A percentile compares a stretch with the other conserved stretches of the same genome.
These are phyloP conservation scores for Synanthedon vespiformis DNA, from an alignment of 2,888 invertebrate genomes.

Conservation along the genomic window DNA sequence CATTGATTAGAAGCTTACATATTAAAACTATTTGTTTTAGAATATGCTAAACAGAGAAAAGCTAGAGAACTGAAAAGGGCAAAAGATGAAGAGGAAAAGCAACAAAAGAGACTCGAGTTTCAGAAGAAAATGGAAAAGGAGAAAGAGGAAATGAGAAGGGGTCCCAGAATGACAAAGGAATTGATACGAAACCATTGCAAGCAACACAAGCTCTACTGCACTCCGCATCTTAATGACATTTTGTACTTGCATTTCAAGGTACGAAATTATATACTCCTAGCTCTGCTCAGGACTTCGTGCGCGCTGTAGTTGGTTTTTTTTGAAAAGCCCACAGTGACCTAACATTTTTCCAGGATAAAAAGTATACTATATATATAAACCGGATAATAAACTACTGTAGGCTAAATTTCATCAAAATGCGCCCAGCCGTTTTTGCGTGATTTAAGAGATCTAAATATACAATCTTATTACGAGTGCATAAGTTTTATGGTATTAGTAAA, in stretches of 20 bases:
- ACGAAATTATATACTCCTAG: slow-evolving; percentile 6
- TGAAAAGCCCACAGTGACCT: no score
- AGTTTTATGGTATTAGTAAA: no score
- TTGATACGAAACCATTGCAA: slow-evolving; percentile 85
- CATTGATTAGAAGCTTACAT: no score
- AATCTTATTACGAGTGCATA: neutral
- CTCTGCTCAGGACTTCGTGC: no score
- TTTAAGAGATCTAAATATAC: neutral
- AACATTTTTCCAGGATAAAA: no score
- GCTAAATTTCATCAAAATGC: no score
- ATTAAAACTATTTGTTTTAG: neutral
- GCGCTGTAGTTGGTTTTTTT: no score
- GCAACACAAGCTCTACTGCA: slow-evolving; percentile 85
- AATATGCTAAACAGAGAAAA: slow-evolving; percentile 1
- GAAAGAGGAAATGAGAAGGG: slow-evolving; percentile 40
- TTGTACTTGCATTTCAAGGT: slow-evolving; percentile 95
- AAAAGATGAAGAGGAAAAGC: slow-evolving; percentile 29
- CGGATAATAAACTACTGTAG: no score
- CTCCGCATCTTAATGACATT: slow-evolving; percentile 91
- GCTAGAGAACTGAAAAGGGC: slow-evolving; percentile 23
- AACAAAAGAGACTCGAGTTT: slow-evolving; percentile 29
- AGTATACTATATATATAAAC: no score
- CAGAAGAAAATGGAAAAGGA: slow-evolving; percentile 44
- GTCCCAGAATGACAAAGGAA: slow-evolving; percentile 81
- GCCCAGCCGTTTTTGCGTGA: no score